Evolutionary conservation across 2,113 vertebrate genomes (phyloP).

Genomic region (Entomyzon cyanotis): DNA sequence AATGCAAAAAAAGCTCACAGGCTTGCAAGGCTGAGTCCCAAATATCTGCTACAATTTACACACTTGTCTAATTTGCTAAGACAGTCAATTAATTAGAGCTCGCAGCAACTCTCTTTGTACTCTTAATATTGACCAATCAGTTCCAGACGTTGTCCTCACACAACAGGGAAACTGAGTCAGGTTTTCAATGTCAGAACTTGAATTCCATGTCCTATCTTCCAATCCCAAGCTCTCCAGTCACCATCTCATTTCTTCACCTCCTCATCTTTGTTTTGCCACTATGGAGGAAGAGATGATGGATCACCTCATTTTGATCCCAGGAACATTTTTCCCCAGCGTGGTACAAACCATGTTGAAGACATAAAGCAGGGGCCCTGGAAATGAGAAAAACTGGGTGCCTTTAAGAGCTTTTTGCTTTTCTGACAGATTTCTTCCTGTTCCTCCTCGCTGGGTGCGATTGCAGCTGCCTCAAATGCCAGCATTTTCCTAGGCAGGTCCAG

Average conservation of each 20-base stretch:
- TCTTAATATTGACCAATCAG: neutral
- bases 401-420: neutral
- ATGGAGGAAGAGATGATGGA: neutral
- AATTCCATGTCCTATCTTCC: neutral
- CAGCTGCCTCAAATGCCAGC: constrained; percentile 14
- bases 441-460: fast-evolving
- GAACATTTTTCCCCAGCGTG: neutral
- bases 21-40: neutral
- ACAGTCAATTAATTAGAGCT: neutral
- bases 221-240: neutral
- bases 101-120: neutral
- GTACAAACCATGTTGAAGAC: neutral
- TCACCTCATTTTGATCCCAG: neutral
- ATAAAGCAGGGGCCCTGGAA: neutral
- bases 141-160: neutral
- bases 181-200: neutral
- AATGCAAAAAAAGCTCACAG: neutral
- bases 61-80: neutral
- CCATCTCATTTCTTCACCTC: neutral
- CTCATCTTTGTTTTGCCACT: neutral
- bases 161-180: constrained; percentile 5
- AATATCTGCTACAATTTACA: neutral
- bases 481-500: constrained; percentile 11
- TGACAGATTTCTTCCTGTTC: neutral
- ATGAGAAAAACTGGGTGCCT: neutral